A percentile compares a stretch with the other conserved stretches of the same genome.
These are phyloP conservation scores for Conchocele bisecta DNA, from an alignment of 2,888 invertebrate genomes.

Conservation along the genomic window DNA sequence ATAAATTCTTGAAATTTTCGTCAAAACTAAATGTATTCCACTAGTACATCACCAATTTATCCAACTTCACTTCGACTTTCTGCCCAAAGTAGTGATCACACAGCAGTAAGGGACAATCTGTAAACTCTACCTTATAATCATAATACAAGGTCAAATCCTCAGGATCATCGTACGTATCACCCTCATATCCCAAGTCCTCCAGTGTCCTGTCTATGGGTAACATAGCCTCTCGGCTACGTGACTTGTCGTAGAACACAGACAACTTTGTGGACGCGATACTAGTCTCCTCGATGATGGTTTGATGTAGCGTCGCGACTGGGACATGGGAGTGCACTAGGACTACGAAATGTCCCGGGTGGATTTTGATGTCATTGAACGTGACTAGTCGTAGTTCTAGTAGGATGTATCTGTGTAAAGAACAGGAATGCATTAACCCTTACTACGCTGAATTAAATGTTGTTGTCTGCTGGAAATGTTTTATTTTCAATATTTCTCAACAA, in stretches of 20 bases:
- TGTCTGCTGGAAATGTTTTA: no score
- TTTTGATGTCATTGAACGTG: constrained; percentile 76
- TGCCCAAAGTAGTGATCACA: constrained; percentile 81
- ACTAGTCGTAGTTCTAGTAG: constrained; percentile 71
- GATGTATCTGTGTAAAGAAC: constrained; percentile 67
- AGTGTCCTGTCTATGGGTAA: constrained; percentile 70
- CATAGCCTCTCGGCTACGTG: constrained; percentile 70
- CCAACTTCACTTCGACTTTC: constrained; percentile 51
- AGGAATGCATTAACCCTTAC: not conserved
- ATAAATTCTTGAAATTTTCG: no score
- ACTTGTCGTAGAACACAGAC: constrained; percentile 76
- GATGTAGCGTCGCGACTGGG: constrained; percentile 72
- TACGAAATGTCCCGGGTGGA: constrained; percentile 76
- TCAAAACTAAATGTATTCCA: no score
- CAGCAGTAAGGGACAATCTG: constrained; percentile 78
- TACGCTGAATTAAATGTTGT: no score
- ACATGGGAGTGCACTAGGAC: constrained; percentile 76
- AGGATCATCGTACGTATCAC: constrained; percentile 72
- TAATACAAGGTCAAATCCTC: constrained; percentile 76
- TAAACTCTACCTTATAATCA: constrained; percentile 80
- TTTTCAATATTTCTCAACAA: no score
- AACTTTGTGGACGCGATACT: constrained; percentile 74
- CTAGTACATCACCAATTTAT: constrained; percentile 21
- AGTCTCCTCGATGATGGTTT: constrained; percentile 73
- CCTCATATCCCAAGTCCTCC: constrained; percentile 76